A percentile compares a stretch with the other conserved stretches of the same genome.
Evolutionary conservation across 2,888 invertebrate genomes (phyloP).

Genomic region (Drosophila helvetica): DNA sequence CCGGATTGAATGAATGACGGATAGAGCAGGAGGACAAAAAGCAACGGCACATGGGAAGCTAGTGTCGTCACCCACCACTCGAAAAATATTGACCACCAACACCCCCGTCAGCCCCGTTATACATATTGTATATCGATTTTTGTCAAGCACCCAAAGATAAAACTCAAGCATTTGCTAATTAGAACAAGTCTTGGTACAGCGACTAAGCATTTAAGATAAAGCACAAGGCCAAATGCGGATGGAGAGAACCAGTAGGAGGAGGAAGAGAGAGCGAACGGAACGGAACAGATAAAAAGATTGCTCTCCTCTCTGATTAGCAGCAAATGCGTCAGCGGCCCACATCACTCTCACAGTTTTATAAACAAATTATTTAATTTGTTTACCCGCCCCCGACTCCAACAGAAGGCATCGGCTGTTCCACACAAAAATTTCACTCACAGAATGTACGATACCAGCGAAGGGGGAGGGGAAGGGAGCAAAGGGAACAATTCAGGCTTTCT

Average conservation of each 20-base stretch:
- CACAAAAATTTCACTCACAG: constrained; percentile 36
- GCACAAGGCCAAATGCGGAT: constrained; percentile 44
- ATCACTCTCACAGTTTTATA: constrained; percentile 60
- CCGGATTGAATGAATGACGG: constrained; percentile 63
- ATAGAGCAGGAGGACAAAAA: constrained; percentile 43
- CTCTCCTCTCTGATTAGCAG: constrained; percentile 34
- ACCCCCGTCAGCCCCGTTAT: constrained; percentile 1
- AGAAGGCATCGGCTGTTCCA: constrained; percentile 61
- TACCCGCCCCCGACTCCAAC: constrained; percentile 43
- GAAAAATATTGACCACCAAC: constrained; percentile 40
- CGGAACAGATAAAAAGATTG: constrained; percentile 25
- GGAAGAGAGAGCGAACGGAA: constrained; percentile 22
- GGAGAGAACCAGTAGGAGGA: constrained; percentile 26
- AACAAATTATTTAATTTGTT: constrained; percentile 73
- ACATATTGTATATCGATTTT: constrained; percentile 40
- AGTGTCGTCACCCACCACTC: constrained; percentile 65
- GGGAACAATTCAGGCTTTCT: constrained; percentile 16
- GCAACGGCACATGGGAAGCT: constrained; percentile 47
- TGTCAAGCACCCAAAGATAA: constrained; percentile 36
- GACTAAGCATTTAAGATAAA: constrained; percentile 18
- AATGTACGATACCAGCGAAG: constrained; percentile 7
- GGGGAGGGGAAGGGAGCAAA: constrained; percentile 22
- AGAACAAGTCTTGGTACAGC: constrained; percentile 47
- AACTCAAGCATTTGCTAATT: constrained; percentile 59
- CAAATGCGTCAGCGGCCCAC: constrained; percentile 20